Percentiles rank a stretch among this genome's conserved stretches.
Conservation (phyloP, 2,113 vertebrate species). For the Suncus etruscus region DNA sequence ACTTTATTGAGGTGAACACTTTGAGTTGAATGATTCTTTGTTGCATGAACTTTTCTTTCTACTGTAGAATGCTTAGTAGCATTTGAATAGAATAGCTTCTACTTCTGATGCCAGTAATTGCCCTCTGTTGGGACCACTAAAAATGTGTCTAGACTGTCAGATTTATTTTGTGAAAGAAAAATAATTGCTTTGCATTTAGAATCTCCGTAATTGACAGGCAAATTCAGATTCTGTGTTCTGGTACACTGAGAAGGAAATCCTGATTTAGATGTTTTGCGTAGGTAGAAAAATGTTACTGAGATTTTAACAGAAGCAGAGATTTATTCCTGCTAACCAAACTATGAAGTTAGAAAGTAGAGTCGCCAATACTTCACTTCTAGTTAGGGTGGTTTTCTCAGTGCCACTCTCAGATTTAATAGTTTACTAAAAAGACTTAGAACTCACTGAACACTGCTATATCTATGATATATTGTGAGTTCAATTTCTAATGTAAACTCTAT, state of each 20-base stretch:
- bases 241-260: not conserved
- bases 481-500: too few species aligned
- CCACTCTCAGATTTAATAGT: too few species aligned
- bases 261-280: not conserved
- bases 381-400: not conserved
- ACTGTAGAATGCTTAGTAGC: not conserved
- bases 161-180: not conserved
- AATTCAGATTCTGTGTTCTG: not conserved
- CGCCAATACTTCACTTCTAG: constrained; percentile 3
- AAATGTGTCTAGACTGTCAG: not conserved
- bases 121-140: not conserved
- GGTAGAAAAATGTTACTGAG: not conserved
- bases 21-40: not conserved
- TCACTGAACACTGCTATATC: not conserved
- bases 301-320: not conserved
- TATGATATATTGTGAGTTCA: not conserved
- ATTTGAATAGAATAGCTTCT: not conserved
- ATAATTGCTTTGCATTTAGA: not conserved
- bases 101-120: not conserved
- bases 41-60: not conserved
- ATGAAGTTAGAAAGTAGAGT: not conserved
- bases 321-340: not conserved
- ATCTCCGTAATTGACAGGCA: not conserved
- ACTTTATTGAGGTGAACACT: not conserved
- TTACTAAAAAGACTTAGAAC: not conserved